These are phyloP conservation scores for Tenrec ecaudatus DNA, from an alignment of 2,113 vertebrate genomes.

Conservation along the genomic window DNA sequence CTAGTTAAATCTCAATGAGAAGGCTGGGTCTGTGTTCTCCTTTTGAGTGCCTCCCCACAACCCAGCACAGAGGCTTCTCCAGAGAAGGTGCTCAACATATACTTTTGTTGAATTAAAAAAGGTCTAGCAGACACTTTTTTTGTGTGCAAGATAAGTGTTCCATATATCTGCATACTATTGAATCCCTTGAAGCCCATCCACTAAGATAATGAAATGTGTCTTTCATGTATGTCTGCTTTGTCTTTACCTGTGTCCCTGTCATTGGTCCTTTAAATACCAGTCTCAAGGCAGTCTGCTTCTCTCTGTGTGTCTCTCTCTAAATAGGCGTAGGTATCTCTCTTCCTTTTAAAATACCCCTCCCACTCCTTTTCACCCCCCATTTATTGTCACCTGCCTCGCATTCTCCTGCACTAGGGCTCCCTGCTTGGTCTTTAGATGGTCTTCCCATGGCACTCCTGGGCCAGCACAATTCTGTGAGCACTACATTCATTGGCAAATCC, in stretches of 20 bases:
- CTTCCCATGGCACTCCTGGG: conserved; percentile 72
- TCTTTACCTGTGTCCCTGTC: background rate
- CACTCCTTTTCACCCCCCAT: background rate
- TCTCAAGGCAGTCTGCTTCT: background rate
- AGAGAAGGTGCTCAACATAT: background rate
- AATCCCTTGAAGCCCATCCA: background rate
- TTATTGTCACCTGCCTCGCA: background rate
- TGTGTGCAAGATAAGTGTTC: background rate
- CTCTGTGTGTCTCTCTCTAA: background rate
- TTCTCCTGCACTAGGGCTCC: background rate
- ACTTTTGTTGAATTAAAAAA: background rate
- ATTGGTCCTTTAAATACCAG: background rate
- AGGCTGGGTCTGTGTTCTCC: background rate
- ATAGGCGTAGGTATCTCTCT: background rate
- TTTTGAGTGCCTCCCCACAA: background rate
- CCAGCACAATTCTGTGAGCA: conserved; percentile 85
- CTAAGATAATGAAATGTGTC: background rate
- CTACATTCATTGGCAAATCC: conserved; percentile 86
- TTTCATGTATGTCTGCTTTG: background rate
- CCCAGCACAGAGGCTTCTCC: background rate
- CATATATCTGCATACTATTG: background rate
- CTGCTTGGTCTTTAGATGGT: conserved; percentile 17
- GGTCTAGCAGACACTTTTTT: background rate
- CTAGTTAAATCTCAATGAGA: conserved; percentile 8
- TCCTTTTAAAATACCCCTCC: background rate